A percentile compares a stretch with the other conserved stretches of the same genome.
These are phyloP conservation scores for Nilaparvata lugens DNA, from an alignment of 1,140 invertebrate species.

Conservation along the genomic window DNA sequence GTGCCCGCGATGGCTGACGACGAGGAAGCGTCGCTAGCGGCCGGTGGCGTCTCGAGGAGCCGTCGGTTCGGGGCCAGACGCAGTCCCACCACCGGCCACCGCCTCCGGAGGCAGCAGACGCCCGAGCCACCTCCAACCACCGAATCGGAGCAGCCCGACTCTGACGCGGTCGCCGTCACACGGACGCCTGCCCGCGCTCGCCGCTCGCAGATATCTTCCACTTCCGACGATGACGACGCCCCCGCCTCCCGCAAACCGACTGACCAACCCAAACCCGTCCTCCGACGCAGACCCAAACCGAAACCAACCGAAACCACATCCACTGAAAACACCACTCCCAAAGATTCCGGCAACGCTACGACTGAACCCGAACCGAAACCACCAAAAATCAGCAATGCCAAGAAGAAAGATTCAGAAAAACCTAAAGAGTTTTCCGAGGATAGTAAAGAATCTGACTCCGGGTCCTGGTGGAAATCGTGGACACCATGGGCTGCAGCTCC, in stretches of 20 bases:
- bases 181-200: neutral
- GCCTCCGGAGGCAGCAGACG: conserved; percentile 8
- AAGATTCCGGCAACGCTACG: neutral
- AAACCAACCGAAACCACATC: conserved; percentile 1
- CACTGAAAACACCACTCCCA: neutral
- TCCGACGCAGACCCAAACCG: conserved; percentile 2
- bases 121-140: conserved; percentile 5
- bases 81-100: conserved; percentile 18
- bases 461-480: conserved; percentile 16
- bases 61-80: conserved; percentile 13
- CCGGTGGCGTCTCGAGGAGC: conserved; percentile 12
- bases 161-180: neutral
- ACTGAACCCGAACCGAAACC: neutral
- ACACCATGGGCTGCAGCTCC: conserved; percentile 5
- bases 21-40: conserved; percentile 9
- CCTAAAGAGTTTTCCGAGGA: conserved; percentile 1
- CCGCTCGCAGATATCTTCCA: neutral
- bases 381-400: conserved; percentile 3
- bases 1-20: neutral
- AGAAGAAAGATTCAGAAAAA: conserved; percentile 12
- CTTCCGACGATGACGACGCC: conserved; percentile 6
- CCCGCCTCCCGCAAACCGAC: neutral
- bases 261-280: conserved; percentile 3
- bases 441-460: conserved; percentile 3
- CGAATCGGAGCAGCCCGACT: neutral